phyloP scores from a whole-genome alignment of 2,888 invertebrate genomes.

The Lithophane ornitopus region DNA sequence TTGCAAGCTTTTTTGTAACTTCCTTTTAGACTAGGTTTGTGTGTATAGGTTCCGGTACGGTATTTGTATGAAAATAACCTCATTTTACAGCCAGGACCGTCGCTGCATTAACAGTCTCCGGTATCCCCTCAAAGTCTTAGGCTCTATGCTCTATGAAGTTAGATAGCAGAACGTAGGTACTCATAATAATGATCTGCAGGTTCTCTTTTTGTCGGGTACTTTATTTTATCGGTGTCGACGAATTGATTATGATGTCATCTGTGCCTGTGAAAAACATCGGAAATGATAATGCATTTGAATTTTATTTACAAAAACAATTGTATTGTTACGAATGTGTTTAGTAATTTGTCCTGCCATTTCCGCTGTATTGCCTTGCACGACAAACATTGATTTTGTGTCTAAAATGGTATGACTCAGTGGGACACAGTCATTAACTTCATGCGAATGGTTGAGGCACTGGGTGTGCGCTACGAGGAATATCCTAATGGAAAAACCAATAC shows the following conservation, averaged over 20 bases:
- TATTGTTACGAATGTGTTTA: constrained; percentile 21
- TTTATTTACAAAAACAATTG: constrained; percentile 20
- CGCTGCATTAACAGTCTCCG: background rate
- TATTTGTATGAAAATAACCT: background rate
- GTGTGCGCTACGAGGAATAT: background rate
- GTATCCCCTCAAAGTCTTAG: background rate
- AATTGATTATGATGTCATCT: background rate
- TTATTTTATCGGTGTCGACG: background rate
- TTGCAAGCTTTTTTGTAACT: background rate
- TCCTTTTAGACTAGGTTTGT: background rate
- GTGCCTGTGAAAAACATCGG: constrained; percentile 17
- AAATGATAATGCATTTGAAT: constrained; percentile 27
- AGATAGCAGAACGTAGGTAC: background rate
- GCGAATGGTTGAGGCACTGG: background rate
- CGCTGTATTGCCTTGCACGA: background rate
- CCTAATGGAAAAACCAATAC: background rate
- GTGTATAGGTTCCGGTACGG: background rate
- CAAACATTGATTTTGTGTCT: background rate
- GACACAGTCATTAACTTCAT: background rate
- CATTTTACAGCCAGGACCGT: background rate
- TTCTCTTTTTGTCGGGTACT: background rate
- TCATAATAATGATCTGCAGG: background rate
- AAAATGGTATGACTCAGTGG: background rate
- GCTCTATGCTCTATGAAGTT: background rate
- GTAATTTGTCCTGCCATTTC: constrained; percentile 1